A percentile compares a stretch with the other conserved stretches of the same genome.
Conservation (phyloP, 2,113 vertebrate species). For the Aegithalos caudatus region DNA sequence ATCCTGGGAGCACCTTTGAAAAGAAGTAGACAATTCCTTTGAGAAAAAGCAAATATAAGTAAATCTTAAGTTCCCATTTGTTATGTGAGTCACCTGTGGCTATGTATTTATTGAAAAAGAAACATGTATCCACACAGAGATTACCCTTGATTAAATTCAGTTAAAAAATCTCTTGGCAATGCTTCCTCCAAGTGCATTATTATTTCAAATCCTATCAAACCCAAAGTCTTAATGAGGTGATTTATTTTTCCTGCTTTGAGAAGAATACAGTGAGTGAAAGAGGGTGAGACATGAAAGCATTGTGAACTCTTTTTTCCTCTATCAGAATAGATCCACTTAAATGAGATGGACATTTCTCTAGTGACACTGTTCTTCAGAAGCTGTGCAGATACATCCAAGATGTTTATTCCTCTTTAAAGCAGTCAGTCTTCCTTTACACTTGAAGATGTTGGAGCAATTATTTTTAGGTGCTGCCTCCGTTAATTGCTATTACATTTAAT, state of each 20-base stretch:
- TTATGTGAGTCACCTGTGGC: not conserved
- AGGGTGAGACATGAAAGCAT: not conserved
- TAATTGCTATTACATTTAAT: not conserved
- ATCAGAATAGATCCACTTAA: not conserved
- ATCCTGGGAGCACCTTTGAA: not conserved
- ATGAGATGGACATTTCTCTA: not conserved
- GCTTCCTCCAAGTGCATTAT: not conserved
- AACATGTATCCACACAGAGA: not conserved
- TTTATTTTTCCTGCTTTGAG: not conserved
- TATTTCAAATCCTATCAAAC: not conserved
- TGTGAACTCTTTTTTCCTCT: not conserved
- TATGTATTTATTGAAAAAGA: not conserved
- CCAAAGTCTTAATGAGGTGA: not conserved
- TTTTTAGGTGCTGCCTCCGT: not conserved
- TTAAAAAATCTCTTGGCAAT: not conserved
- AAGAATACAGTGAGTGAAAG: not conserved
- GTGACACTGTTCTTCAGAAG: slow-evolving; percentile 33
- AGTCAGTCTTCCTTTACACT: slow-evolving; percentile 45
- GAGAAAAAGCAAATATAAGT: slow-evolving; percentile 25
- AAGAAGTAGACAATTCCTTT: not conserved
- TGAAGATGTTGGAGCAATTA: slow-evolving; percentile 40
- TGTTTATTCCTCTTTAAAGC: slow-evolving; percentile 48
- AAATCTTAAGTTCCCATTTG: not conserved
- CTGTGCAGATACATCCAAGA: slow-evolving; percentile 35
- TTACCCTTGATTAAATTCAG: not conserved